Base-by-base conservation (phyloP, 2,797 vertebrate species). In the Peromyscus aztecus region DNA sequence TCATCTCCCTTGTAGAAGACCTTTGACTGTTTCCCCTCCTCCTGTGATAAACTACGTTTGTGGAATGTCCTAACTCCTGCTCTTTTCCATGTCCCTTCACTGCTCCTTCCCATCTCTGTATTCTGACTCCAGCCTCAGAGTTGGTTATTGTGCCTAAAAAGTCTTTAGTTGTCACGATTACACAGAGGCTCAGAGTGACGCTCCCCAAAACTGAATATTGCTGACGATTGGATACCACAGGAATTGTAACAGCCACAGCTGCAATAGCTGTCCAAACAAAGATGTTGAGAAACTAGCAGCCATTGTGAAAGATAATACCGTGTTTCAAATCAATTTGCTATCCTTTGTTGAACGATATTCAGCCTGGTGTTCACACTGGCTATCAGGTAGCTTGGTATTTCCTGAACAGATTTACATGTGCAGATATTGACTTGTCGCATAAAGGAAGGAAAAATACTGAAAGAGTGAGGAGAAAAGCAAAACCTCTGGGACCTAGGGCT, bases 211-310 rank as follows among this genome's bases (percentile, higher is more conserved):
- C 23, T 82, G 80, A 97, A 88, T 24, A 4, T 34, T 94, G 93
- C 95, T 97, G 95, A 97, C 27, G 67, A 65, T 73, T 91, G 71
- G 40, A 90, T 88, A 82, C 86, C 93, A 93, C 27, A 59, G 94
- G 46, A 93, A 89, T 59, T 96, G 63, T 57, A 81, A 86, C 2
- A 91, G 57, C 78, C 92, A 76, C 94, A 59, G 89, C 82, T 57
- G 82, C 81, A 61, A 75, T 59, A 82, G 55, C 92, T 93, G 69
- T 83, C 81, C 94, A 75, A 87, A 91, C 73, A 94, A 59, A 86
- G 94, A 97, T 67, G 85, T 86, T 89, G 55, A 71, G 67, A 93
- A 90, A 90, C 77, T 23, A 88, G 63, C 67, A 71, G 40, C 63
- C 46, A 81, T 21, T 88, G 82, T 78, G 95, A 94, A 94, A 73